Base-by-base conservation (phyloP, 2,797 vertebrate species). In the Tolypeutes matacus region DNA sequence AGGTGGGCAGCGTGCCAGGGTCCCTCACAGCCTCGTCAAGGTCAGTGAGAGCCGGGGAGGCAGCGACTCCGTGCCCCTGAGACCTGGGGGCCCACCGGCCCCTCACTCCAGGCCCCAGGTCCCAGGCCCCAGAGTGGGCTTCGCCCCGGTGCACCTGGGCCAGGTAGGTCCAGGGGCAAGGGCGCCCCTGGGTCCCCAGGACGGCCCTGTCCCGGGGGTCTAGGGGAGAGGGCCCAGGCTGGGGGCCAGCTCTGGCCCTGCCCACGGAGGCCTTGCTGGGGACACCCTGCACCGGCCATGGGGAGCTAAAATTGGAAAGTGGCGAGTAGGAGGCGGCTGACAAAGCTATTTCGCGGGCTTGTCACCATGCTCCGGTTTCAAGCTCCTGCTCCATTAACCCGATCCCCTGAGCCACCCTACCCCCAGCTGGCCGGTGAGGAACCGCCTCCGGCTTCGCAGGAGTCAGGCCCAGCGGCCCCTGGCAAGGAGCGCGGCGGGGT, bases 251-350 rank as follows among this genome's bases (percentile, higher is more conserved):
- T 51, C 69, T 60, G 46, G 89, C 53, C 42, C 53, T 29, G 7
- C 83, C 89, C 51, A 56, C 31, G 9, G 78, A 75, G 84, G 95
- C 72, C 90, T 92, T 51, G 2, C 81, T 58, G 53, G 95, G 96
- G 95, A 96, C 96, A 95, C 95, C 92, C 91, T 0, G 86, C 93
- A 73, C 93, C 51, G 42, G 97, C 96, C 96, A 64, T 73, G 39
- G 89, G 80, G 91, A 98, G 97, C 99, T 99, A 98, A 99, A 99
- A 99, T 98, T 99, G 98, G 98, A 98, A 97, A 73, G 91, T 83
- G 95, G 85, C 34, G 87, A 86, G 96, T 98, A 93, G 97, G 97
- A 98, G 98, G 98, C 98, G 98, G 99, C 99, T 98, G 99, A 99
- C 99, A 89, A 72, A 97, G 98, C 98, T 98, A 97, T 98, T 99